Base-by-base conservation (phyloP, 2,888 invertebrate genomes). In the Aelia acuminata region DNA sequence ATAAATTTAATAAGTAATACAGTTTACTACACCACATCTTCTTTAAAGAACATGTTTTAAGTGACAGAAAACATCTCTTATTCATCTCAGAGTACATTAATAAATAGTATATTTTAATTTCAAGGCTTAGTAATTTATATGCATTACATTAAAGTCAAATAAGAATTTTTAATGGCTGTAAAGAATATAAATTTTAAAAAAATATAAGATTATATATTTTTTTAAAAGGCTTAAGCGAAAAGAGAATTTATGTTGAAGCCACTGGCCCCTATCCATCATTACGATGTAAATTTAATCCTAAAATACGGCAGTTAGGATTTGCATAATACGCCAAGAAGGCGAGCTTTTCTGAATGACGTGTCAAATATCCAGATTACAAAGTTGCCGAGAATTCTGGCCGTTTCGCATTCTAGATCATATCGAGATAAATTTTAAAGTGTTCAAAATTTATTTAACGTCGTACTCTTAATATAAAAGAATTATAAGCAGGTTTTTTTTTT, bases 261-360 rank as follows among this genome's bases (percentile, higher is more conserved):
- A 47, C 43, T 13, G 13, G 43, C 43, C 39, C 43, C 43, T 43
- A 80, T 43, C n/a, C 43, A n/a, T 47, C 39, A 80, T 80, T 80
- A 13, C n/a, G 43, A 43, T 80, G 43, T 80, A 43, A 80, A 80
- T 80, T 70, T 43, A 43, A 80, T 80, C 80, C 43, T 80, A 80
- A 80, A 43, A 80, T 43, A 80, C 47, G 43, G 43, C 80, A 80
- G 43, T 80, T 80, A 80, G 0, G 13, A 80, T 80, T 80, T 80
- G 80, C 80, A 80, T 80, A 80, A 80, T 80, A 80, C 15, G n/a
- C 43, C 43, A 43, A 43, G 35, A 80, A 80, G 80, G 43, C 43
- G 43, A 47, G 80, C 39, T 47, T 43, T 80, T 80, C 43, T 47
- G 35, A 80, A 80, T 80, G 43, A 80, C 80, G 80, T 80, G 43